Conservation (phyloP, 1,140 invertebrate genomes). For the Drosophila lacteicornis region DNA sequence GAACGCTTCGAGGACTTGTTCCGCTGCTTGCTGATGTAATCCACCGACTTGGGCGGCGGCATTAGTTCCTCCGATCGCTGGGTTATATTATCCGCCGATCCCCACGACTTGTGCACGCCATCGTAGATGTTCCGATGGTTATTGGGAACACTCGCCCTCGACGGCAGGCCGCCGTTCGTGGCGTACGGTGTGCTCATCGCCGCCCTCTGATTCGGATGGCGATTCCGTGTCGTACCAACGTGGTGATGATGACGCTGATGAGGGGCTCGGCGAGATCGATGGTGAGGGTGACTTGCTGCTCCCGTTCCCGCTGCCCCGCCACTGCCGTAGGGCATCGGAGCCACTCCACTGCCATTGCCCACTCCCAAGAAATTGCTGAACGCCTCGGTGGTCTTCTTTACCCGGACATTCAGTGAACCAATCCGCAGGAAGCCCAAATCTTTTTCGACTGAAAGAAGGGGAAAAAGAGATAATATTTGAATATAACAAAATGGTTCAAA, state of each 20-base stretch:
- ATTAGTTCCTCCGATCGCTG: slow-evolving; percentile 87
- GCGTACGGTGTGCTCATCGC: slow-evolving; percentile 68
- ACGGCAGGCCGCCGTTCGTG: slow-evolving; percentile 51
- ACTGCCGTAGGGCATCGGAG: slow-evolving; percentile 51
- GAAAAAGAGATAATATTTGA: neutral
- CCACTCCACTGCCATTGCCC: slow-evolving; percentile 85
- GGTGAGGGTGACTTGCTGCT: slow-evolving; percentile 75
- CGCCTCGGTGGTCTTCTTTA: slow-evolving; percentile 95
- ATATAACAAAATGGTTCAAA: neutral
- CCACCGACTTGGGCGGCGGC: slow-evolving; percentile 89
- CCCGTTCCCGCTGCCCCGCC: slow-evolving; percentile 30
- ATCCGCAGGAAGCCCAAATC: slow-evolving; percentile 94
- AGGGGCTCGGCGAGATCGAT: slow-evolving; percentile 84
- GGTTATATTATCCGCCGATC: slow-evolving; percentile 93
- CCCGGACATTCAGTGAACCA: slow-evolving; percentile 95
- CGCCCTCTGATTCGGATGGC: slow-evolving; percentile 71
- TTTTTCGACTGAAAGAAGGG: slow-evolving; percentile 88
- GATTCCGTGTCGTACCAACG: slow-evolving; percentile 83
- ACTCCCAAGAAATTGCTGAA: slow-evolving; percentile 95
- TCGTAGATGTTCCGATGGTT: slow-evolving; percentile 85
- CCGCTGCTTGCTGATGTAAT: slow-evolving; percentile 87
- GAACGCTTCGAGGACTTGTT: slow-evolving; percentile 86
- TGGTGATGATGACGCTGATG: slow-evolving; percentile 83
- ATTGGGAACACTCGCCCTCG: slow-evolving; percentile 70
- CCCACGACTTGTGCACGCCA: slow-evolving; percentile 91